A percentile compares a stretch with the other conserved stretches of the same genome.
Evolutionary conservation across 2,888 invertebrate species (phyloP).

Genomic region (Dendrolimus houi): DNA sequence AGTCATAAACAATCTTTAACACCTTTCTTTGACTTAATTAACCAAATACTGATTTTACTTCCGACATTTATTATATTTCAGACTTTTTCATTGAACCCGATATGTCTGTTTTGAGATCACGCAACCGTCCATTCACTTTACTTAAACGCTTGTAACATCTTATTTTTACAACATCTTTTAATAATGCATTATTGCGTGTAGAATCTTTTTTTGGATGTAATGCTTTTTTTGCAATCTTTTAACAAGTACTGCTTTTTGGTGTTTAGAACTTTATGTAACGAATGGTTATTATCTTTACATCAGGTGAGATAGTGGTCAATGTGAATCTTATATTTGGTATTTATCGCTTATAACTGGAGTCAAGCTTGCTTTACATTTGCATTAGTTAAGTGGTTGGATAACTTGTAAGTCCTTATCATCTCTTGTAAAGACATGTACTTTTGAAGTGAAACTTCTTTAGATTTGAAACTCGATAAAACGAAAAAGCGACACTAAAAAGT

Average conservation of each 20-base stretch:
- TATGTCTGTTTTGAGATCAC: not conserved
- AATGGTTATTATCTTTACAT: no score
- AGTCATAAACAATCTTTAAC: not conserved
- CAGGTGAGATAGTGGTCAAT: no score
- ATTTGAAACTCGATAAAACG: no score
- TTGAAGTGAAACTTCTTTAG: no score
- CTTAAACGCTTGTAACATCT: constrained; percentile 3
- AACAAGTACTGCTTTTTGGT: not conserved
- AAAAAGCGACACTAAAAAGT: no score
- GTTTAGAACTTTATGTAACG: no score
- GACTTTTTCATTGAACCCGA: not conserved
- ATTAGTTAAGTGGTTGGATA: no score
- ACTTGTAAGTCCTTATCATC: no score
- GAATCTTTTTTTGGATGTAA: not conserved
- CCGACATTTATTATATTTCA: not conserved
- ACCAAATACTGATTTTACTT: not conserved
- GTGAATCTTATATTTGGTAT: no score
- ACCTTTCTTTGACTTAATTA: not conserved
- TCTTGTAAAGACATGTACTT: no score
- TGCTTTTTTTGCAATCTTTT: not conserved
- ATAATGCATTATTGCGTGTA: not conserved
- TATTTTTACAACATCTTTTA: constrained; percentile 1
- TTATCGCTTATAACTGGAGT: no score
- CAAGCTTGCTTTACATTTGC: no score
- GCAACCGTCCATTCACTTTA: not conserved